Base-by-base conservation (phyloP, 2,888 invertebrate genomes). In the Ariolimax columbianus region DNA sequence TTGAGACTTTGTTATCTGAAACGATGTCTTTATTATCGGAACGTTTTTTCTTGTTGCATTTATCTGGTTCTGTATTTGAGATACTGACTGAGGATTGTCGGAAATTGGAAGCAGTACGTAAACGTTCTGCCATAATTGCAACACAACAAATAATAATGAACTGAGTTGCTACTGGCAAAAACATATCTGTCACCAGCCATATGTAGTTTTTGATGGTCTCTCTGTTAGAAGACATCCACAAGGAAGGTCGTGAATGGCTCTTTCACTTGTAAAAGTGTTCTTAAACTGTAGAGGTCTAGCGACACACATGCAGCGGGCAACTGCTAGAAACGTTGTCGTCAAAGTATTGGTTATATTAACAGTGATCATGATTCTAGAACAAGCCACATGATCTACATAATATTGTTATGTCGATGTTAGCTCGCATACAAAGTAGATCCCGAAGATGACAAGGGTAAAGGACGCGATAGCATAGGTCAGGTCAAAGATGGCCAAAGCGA, bases 211-310 rank as follows among this genome's bases (percentile, higher is more conserved):
- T 68, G 14, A 82, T 66, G 2, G 14, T 17, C 7, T 82, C 73
- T 30, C 43, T 55, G 4, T 59, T 38, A 3, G 59, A 0, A 9
- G 73, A 33, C 30, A 75, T 0, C 59, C 70, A 81, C 14, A 82
- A 30, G 0, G 40, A 11, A 0, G 6, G 30, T 36, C 30, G 30
- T 23, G 75, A 26, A 59, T 30, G 23, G 82, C 38, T 59, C 40
- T 73, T 30, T 17, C 1, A 43, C 30, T 55, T 11, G 40, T 75
- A 75, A 82, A 75, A 11, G 30, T 30, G 23, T 40, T 33, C 40
- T 82, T 82, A 55, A 82, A 82, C 23, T 75, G 82, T 3, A 82
- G n/a, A 3, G 82, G 82, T 55, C 14, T 75, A 1, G 47, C 75
- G 2, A 82, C 82, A 30, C 82, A 82, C 47, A 59, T 30, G n/a